Evolutionary conservation across 2,888 invertebrate species (phyloP), one percentile per base, ranked within the genome.

Genomic region (Anaspis maculata): DNA sequence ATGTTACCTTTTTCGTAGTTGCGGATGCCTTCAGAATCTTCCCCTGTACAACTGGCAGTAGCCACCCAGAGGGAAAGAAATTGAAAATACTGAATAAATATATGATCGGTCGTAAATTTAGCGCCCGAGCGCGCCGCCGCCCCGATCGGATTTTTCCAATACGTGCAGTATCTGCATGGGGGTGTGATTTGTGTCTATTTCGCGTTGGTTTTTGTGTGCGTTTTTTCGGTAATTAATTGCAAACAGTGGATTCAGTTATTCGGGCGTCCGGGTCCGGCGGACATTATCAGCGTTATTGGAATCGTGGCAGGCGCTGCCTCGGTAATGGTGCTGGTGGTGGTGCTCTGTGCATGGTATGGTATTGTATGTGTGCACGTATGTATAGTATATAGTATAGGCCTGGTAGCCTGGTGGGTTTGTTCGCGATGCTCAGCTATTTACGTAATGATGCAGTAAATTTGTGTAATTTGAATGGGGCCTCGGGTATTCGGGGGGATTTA

Each of bases 401-500:
- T n/a, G n/a, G n/a, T n/a, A n/a, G n/a, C n/a, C n/a, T n/a, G n/a
- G n/a, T n/a, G n/a, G n/a, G n/a, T n/a, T n/a, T 42, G 34, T 37
- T 32, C 37, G 34, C 34, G 42, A 32, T 37, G 45, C 45, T 52
- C 42, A 34, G 49, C 54, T 56, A 57, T 60, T 59, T 58, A 54
- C 53, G 52, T 59, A 60, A 60, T 59, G 59, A 56, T 49, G 57
- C 57, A 57, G 56, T 59, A 60, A 60, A 60, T 59, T 57, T 48
- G 45, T 46, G 51, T 53, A 56, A 57, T 57, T 56, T 48, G 49
- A 50, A 50, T 48, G 39, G 44, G 26, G 31, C 15, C 30, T 15
- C 31, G 28, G 27, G 38, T 32, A 34, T 36, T 30, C 19, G 28
- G 31, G 38, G 33, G 39, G 44, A 39, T 39, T 39, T 29, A 25